Evolutionary conservation across 1,140 invertebrate species (phyloP).

Genomic region (Aphelinus atriplicis): DNA sequence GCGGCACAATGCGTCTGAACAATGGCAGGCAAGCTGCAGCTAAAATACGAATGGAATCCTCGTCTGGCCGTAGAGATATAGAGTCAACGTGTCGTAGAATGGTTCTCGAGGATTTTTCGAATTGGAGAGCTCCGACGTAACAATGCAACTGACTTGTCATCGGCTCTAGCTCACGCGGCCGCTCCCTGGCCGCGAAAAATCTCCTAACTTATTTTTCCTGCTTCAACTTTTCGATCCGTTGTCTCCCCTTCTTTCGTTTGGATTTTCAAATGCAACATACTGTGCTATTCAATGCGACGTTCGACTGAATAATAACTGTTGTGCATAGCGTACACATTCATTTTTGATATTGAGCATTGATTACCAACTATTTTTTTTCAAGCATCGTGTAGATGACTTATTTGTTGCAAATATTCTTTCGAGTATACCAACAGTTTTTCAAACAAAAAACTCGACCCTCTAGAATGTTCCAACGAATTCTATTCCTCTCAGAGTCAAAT

Average conservation of each 20-base stretch:
- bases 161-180: background rate
- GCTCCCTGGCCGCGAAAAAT: constrained; percentile 17
- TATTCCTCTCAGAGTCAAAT: background rate
- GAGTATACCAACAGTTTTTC: too few species aligned
- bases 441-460: too few species aligned
- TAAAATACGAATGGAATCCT: constrained; percentile 13
- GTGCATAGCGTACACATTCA: too few species aligned
- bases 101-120: constrained; percentile 36
- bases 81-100: constrained; percentile 35
- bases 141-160: constrained; percentile 33
- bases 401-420: too few species aligned
- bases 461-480: background rate
- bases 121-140: constrained; percentile 5
- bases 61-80: background rate
- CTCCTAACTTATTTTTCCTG: constrained; percentile 25
- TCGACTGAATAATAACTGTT: background rate
- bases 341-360: too few species aligned
- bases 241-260: background rate
- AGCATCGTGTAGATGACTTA: too few species aligned
- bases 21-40: background rate
- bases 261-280: background rate
- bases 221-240: background rate
- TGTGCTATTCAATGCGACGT: background rate
- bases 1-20: background rate
- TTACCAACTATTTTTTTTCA: too few species aligned